These are phyloP conservation scores for Hippocampus kuda DNA, from an alignment of 2,797 vertebrate species.

Conservation along the genomic window DNA sequence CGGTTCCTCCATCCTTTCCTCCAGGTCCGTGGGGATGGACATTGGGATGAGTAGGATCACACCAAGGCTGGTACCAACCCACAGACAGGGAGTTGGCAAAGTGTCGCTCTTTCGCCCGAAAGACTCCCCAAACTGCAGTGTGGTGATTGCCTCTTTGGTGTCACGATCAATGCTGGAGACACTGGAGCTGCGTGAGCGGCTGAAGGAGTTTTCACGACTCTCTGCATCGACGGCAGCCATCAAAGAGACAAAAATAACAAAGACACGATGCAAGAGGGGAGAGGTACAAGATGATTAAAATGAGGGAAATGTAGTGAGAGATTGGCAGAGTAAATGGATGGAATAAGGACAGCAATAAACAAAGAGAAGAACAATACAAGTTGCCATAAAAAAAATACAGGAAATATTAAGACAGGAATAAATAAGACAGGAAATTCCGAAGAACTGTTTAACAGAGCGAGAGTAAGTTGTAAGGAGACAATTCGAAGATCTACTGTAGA, in stretches of 20 bases:
- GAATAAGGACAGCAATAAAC: neutral
- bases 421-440: conserved; percentile 11
- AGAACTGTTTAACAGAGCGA: neutral
- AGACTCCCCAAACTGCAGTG: conserved; percentile 87
- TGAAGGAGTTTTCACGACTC: conserved; percentile 92
- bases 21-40: conserved; percentile 78
- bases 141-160: conserved; percentile 89
- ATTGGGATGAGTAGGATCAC: conserved; percentile 83
- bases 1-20: conserved; percentile 80
- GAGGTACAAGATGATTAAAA: neutral
- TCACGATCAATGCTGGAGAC: conserved; percentile 97
- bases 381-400: neutral
- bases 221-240: conserved; percentile 59
- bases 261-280: conserved; percentile 6
- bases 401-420: no score
- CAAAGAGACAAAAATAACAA: conserved; percentile 12
- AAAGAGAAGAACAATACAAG: conserved; percentile 6
- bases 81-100: conserved; percentile 79
- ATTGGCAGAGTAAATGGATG: no score
- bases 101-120: conserved; percentile 80
- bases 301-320: neutral
- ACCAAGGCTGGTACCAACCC: conserved; percentile 93
- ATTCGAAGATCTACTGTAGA: neutral
- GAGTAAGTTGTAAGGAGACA: neutral
- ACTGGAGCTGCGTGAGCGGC: conserved; percentile 93